Evolutionary conservation across 2,113 vertebrate species (phyloP), one percentile per base, ranked within the genome.

Genomic region (Pagrus major): DNA sequence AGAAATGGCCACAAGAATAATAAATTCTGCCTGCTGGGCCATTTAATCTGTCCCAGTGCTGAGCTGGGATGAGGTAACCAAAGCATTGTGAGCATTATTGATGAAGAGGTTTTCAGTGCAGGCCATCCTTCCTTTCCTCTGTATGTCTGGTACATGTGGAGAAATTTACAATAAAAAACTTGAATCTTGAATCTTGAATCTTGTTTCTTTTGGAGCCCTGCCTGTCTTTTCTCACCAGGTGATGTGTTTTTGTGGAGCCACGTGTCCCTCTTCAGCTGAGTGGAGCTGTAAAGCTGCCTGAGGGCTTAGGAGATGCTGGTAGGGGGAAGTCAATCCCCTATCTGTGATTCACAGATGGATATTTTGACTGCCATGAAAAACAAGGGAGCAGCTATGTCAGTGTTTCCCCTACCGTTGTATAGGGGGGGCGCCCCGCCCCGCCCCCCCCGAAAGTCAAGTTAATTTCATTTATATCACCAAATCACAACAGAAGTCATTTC

Each of bases 171-270:
- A n/a, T n/a, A n/a, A n/a, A n/a, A n/a, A n/a, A n/a, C n/a, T n/a
- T n/a, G n/a, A n/a, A n/a, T n/a, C n/a, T n/a, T n/a, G n/a, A n/a
- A n/a, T n/a, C n/a, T n/a, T n/a, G n/a, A n/a, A n/a, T n/a, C n/a
- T 86, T 42, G 25, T 78, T 78, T 52, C 3, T 76, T 60, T 51
- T 31, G 23, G 35, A 76, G 21, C 52, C 25, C 21, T 65, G 61
- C 23, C 49, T 60, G 61, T 75, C 10, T 80, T 65, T 59, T 72
- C 83, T 72, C 72, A 67, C 35, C 51, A 56, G 78, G 74, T 68
- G 55, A 81, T 44, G 37, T 81, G 31, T 78, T 74, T 72, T 60
- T 49, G 29, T 68, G 35, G 29, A 69, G 52, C 54, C 6, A 18
- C 4, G 12, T 56, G 42, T 29, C 6, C 7, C 73, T 44, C 15